Conservation (phyloP, 2,888 invertebrate genomes). For the Scaptomyza tumidula region DNA sequence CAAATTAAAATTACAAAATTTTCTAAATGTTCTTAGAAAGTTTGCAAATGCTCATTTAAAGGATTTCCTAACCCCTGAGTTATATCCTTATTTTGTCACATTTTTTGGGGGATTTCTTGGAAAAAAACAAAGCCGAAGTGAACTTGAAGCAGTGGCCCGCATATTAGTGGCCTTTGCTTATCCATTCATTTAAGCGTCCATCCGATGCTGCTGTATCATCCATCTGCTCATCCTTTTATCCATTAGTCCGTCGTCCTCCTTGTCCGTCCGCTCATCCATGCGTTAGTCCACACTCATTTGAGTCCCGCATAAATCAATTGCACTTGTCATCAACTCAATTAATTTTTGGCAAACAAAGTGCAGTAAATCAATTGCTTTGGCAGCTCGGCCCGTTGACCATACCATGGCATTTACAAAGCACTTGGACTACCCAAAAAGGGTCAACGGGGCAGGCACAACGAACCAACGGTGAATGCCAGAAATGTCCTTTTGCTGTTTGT, state of each 20-base stretch:
- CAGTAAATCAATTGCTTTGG: constrained; percentile 84
- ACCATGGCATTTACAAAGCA: constrained; percentile 26
- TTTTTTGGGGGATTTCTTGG: constrained; percentile 2
- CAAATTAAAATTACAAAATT: neutral
- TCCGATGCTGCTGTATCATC: constrained; percentile 21
- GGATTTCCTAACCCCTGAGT: neutral
- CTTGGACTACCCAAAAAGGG: constrained; percentile 5
- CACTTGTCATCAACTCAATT: constrained; percentile 85
- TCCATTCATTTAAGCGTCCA: constrained; percentile 27
- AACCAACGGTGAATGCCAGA: constrained; percentile 17
- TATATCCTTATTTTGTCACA: neutral
- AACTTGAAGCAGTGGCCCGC: constrained; percentile 23
- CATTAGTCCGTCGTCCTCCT: constrained; percentile 12
- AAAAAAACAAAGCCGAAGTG: neutral
- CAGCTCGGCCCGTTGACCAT: constrained; percentile 77
- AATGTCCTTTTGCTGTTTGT: constrained; percentile 39
- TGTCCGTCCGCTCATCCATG: constrained; percentile 38
- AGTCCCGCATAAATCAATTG: constrained; percentile 85
- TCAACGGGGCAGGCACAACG: neutral
- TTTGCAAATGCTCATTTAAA: neutral
- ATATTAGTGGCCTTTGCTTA: constrained; percentile 27
- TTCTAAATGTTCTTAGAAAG: neutral
- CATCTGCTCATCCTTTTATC: constrained; percentile 18
- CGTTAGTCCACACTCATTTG: constrained; percentile 81
- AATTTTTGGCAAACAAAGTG: constrained; percentile 85